Conservation (phyloP, 1,140 invertebrate species). For the Tribolium castaneum region DNA sequence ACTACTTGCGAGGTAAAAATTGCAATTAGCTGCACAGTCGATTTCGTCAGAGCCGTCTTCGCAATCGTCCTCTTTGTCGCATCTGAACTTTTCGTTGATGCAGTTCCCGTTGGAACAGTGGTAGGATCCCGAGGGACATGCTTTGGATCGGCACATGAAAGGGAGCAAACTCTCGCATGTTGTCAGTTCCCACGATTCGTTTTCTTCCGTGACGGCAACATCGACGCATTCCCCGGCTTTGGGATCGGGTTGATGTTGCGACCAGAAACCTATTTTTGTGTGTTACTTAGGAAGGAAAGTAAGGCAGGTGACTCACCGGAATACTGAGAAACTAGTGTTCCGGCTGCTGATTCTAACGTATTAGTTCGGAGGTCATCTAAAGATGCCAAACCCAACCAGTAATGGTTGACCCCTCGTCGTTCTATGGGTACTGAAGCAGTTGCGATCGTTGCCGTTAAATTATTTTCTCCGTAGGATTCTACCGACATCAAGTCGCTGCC, state of each 20-base stretch:
- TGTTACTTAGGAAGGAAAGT: neutral
- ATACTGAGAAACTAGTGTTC: slow-evolving; percentile 91
- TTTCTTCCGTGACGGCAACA: slow-evolving; percentile 76
- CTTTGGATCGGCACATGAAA: slow-evolving; percentile 91
- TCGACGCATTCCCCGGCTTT: slow-evolving; percentile 89
- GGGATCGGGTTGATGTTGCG: slow-evolving; percentile 86
- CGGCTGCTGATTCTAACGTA: slow-evolving; percentile 92
- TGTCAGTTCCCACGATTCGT: slow-evolving; percentile 91
- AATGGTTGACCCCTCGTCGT: slow-evolving; percentile 73
- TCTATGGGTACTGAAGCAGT: slow-evolving; percentile 67
- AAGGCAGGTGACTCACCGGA: slow-evolving; percentile 69
- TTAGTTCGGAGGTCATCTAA: slow-evolving; percentile 93
- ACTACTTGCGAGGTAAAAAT: slow-evolving; percentile 92
- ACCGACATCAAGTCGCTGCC: slow-evolving; percentile 92
- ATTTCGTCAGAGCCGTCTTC: slow-evolving; percentile 93
- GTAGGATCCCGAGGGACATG: slow-evolving; percentile 92
- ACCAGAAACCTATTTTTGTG: slow-evolving; percentile 82
- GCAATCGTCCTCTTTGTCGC: slow-evolving; percentile 94
- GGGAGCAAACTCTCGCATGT: slow-evolving; percentile 94
- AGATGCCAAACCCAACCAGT: slow-evolving; percentile 90
- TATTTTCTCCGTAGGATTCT: slow-evolving; percentile 90
- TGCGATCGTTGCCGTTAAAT: slow-evolving; percentile 86
- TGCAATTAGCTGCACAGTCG: slow-evolving; percentile 87
- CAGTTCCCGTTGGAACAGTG: slow-evolving; percentile 94
- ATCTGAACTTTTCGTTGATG: slow-evolving; percentile 89